Evolutionary conservation across 2,797 vertebrate species (phyloP), one percentile per base, ranked within the genome.

Genomic region (Thaleichthys pacificus): DNA sequence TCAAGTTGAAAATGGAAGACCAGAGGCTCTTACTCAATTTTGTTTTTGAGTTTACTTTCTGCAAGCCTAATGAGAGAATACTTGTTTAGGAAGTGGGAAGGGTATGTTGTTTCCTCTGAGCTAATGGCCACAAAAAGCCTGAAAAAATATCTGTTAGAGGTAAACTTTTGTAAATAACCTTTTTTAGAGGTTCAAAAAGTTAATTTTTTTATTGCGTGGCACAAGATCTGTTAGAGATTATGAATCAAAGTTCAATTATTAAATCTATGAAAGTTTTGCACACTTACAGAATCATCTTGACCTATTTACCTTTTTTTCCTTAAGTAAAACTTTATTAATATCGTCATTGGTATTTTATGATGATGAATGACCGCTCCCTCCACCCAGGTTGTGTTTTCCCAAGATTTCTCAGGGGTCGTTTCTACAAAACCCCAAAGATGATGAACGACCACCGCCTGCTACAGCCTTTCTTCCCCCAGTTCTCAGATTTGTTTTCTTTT

Each of bases 381-480:
- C 7, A 61, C 60, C n/a, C 19, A 28, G 35, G 19, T 24, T 57
- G 5, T 66, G 82, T 82, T 81, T 81, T 58, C 47, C 42, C 77
- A 73, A 78, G 61, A 70, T 79, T 80, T 80, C 78, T 81, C 57
- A 72, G 77, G 79, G 75, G 26, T 68, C 75, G 71, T 85, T 88
- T 77, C 62, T 21, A 35, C 54, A 71, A 80, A 83, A 70, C 70
- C 81, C 35, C 68, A 74, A 21, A 75, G 68, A 71, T 35, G 83
- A 88, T 75, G 73, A 74, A 82, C 78, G 82, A 80, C n/a, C 35
- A 69, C 26, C 74, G 58, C 14, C 54, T 74, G 72, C 72, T 61
- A 62, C 47, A 62, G 58, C 64, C 69, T 65, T 70, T 71, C 69
- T 62, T 42, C 76, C 30, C 78, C 42, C 38, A 71, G 75, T 56